Evolutionary conservation across 2,113 vertebrate species (phyloP).

Genomic region (Carlito syrichta): DNA sequence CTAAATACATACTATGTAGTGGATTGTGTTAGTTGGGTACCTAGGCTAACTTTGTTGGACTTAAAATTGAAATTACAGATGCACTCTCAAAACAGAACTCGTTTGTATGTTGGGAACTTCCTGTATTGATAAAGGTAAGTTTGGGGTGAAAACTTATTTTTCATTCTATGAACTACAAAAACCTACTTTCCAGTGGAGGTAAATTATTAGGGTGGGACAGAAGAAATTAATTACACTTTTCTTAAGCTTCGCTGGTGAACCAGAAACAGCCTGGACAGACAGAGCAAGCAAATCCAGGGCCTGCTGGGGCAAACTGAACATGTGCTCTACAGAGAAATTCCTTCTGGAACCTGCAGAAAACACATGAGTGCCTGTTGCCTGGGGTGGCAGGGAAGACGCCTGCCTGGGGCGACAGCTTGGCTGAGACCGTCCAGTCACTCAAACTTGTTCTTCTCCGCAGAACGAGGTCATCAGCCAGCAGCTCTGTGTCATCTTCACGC

Average conservation of each 20-base stretch:
- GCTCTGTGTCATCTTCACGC: constrained; percentile 94
- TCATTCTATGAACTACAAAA: neutral
- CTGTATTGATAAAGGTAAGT: neutral
- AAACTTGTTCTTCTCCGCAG: constrained; percentile 80
- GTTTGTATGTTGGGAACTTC: no score
- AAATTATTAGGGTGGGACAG: neutral
- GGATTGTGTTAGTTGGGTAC: no score
- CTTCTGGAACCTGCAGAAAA: neutral
- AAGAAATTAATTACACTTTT: neutral
- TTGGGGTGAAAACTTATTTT: constrained; percentile 26
- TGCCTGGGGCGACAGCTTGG: neutral
- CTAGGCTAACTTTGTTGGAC: no score
- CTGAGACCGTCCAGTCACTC: neutral
- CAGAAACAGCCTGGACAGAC: neutral
- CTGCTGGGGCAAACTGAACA: neutral
- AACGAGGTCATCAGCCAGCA: constrained; percentile 99
- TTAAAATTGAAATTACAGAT: no score
- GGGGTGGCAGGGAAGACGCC: accelerated
- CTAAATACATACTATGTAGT: no score
- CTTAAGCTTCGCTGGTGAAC: neutral
- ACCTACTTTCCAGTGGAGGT: neutral
- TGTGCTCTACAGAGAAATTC: no score
- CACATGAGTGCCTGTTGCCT: neutral
- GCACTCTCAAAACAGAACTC: no score
- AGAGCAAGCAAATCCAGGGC: neutral